A percentile compares a stretch with the other conserved stretches of the same genome.
These are phyloP conservation scores for Bombus confusus DNA, from an alignment of 1,140 invertebrate genomes.

Conservation along the genomic window DNA sequence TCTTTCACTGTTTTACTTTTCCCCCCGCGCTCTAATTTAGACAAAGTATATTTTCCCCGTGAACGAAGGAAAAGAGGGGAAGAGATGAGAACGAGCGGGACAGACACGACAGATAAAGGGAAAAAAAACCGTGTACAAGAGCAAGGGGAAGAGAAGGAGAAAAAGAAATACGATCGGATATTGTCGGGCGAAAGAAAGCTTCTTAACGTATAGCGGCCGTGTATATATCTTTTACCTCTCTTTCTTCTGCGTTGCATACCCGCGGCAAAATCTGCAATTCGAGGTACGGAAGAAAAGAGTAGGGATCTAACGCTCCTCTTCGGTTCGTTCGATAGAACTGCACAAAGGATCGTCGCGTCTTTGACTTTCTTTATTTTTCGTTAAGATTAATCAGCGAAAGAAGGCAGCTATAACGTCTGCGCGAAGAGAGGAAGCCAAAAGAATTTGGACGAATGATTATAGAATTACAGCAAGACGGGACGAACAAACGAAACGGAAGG, in stretches of 20 bases:
- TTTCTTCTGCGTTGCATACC: constrained; percentile 51
- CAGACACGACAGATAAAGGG: constrained; percentile 1
- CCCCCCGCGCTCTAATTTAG: not conserved
- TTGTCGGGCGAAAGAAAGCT: constrained; percentile 18
- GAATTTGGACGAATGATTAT: not conserved
- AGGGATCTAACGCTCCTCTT: constrained; percentile 34
- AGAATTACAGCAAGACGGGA: not conserved
- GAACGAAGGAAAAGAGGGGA: not conserved
- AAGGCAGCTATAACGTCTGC: not conserved
- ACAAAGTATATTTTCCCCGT: constrained; percentile 14
- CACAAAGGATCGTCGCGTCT: constrained; percentile 60
- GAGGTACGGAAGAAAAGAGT: constrained; percentile 46
- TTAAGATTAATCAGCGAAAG: constrained; percentile 55
- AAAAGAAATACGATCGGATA: constrained; percentile 41
- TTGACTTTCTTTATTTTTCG: constrained; percentile 45
- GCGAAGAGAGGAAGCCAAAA: not conserved
- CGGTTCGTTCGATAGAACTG: constrained; percentile 27
- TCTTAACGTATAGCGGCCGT: constrained; percentile 4
- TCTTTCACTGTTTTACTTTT: not conserved
- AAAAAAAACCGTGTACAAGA: not conserved
- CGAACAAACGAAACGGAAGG: not conserved
- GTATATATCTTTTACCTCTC: constrained; percentile 45
- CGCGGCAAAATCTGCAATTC: constrained; percentile 70
- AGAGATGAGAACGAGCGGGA: not conserved
- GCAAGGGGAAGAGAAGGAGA: no score